Conservation (phyloP, 2,113 vertebrate genomes). For the Colistium nudipinnis region DNA sequence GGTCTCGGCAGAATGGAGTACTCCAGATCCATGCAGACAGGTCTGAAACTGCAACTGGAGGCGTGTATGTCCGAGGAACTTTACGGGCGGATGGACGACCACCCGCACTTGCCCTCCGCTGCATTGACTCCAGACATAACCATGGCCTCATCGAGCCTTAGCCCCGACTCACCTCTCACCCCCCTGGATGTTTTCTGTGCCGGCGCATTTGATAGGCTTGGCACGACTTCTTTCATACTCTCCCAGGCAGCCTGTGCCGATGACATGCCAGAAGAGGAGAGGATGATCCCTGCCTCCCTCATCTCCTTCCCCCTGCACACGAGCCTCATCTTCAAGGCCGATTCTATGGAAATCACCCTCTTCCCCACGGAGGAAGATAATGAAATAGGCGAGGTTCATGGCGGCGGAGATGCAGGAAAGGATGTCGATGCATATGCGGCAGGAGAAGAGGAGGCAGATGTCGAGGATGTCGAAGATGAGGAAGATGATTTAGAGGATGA, state of each 20-base stretch:
- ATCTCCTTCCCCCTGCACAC: constrained; percentile 91
- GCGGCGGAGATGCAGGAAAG: constrained; percentile 66
- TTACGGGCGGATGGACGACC: constrained; percentile 61
- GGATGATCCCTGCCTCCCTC: constrained; percentile 90
- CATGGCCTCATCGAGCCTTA: constrained; percentile 64
- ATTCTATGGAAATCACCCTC: constrained; percentile 90
- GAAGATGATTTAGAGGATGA: constrained; percentile 76
- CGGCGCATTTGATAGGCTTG: constrained; percentile 69
- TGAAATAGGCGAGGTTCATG: constrained; percentile 56
- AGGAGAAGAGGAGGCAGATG: constrained; percentile 84
- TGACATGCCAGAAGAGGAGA: constrained; percentile 78
- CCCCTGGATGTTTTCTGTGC: constrained; percentile 66
- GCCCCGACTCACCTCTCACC: constrained; percentile 64
- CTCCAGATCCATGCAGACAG: constrained; percentile 53
- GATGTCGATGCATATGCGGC: constrained; percentile 80
- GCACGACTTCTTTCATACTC: constrained; percentile 77
- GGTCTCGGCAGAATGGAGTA: constrained; percentile 37
- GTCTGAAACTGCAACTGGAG: constrained; percentile 77
- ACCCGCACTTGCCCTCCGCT: constrained; percentile 61
- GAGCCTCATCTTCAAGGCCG: constrained; percentile 92
- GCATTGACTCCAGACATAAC: constrained; percentile 75
- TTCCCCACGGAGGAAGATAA: constrained; percentile 82
- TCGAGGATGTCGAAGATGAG: constrained; percentile 82
- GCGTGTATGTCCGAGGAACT: constrained; percentile 72
- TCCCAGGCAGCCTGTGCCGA: constrained; percentile 75